phyloP scores from a whole-genome alignment of 2,888 invertebrate genomes.

The Caenorhabditis angaria region DNA sequence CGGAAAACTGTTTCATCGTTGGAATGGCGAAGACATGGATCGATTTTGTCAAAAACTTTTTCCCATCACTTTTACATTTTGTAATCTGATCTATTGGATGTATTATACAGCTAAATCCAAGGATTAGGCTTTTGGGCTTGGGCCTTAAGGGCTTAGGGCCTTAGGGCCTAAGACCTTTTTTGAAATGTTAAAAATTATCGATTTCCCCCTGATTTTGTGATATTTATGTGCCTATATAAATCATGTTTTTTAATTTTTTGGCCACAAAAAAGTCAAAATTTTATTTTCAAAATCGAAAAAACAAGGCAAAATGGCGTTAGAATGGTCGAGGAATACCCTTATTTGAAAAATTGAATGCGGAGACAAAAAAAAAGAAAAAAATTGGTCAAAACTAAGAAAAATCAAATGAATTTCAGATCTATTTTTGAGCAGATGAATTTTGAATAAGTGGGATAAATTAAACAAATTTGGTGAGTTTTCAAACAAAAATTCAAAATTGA shows the following conservation, averaged over 20 bases:
- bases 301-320: constrained; percentile 2
- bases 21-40: constrained; percentile 71
- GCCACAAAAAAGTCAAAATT: not conserved
- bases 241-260: too few relatives aligned
- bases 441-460: constrained; percentile 1
- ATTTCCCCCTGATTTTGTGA: constrained; percentile 19
- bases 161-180: not conserved
- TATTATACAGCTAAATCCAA: constrained; percentile 66
- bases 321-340: constrained; percentile 12
- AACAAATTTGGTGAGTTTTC: not conserved
- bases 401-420: not conserved
- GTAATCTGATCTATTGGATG: constrained; percentile 70
- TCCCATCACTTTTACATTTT: constrained; percentile 67
- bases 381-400: not conserved
- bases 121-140: constrained; percentile 34
- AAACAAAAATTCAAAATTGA: constrained; percentile 9
- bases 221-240: constrained; percentile 33
- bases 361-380: constrained; percentile 4
- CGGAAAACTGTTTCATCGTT: constrained; percentile 65
- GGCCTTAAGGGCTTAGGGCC: not conserved
- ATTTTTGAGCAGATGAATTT: constrained; percentile 3
- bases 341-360: constrained; percentile 7
- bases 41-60: constrained; percentile 69
- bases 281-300: not conserved
- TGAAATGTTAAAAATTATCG: not conserved